Percentiles rank a stretch among this genome's conserved stretches.
These are phyloP conservation scores for Limulus polyphemus DNA, from an alignment of 2,888 invertebrate genomes.

Conservation along the genomic window DNA sequence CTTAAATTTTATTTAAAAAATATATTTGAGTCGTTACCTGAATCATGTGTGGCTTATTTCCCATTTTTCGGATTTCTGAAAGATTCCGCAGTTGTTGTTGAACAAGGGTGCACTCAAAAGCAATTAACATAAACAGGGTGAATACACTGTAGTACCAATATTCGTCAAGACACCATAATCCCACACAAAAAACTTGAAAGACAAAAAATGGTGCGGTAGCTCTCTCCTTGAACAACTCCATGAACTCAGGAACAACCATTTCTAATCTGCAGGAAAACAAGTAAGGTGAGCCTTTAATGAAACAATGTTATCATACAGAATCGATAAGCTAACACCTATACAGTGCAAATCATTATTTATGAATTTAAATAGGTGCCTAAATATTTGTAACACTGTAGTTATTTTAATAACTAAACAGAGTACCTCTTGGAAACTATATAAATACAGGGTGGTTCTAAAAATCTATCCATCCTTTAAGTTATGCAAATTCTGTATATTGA, in stretches of 20 bases:
- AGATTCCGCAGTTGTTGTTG: slow-evolving; percentile 96
- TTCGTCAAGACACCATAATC: slow-evolving; percentile 96
- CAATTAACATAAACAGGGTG: slow-evolving; percentile 85
- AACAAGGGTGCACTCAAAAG: slow-evolving; percentile 94
- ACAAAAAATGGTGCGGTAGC: slow-evolving; percentile 99
- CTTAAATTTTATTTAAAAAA: no score
- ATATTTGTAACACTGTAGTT: no score
- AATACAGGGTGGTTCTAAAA: no score
- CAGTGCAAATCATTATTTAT: not conserved
- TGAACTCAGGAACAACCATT: slow-evolving; percentile 87
- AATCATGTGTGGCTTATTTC: slow-evolving; percentile 86
- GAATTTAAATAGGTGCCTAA: no score
- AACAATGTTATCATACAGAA: no score
- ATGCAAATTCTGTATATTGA: no score
- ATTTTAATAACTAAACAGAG: no score
- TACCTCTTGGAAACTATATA: no score
- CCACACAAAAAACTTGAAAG: slow-evolving; percentile 98
- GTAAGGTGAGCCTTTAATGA: no score
- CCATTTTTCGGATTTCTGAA: slow-evolving; percentile 99
- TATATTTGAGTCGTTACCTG: slow-evolving; percentile 44
- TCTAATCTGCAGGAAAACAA: slow-evolving; percentile 44
- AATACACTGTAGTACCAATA: slow-evolving; percentile 97
- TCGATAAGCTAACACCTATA: not conserved
- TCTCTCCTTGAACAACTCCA: slow-evolving; percentile 89
- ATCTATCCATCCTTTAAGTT: no score